These are phyloP conservation scores for human (Homo sapiens) DNA, from an alignment of 2,113 vertebrate genomes.

Conservation along the genomic window DNA sequence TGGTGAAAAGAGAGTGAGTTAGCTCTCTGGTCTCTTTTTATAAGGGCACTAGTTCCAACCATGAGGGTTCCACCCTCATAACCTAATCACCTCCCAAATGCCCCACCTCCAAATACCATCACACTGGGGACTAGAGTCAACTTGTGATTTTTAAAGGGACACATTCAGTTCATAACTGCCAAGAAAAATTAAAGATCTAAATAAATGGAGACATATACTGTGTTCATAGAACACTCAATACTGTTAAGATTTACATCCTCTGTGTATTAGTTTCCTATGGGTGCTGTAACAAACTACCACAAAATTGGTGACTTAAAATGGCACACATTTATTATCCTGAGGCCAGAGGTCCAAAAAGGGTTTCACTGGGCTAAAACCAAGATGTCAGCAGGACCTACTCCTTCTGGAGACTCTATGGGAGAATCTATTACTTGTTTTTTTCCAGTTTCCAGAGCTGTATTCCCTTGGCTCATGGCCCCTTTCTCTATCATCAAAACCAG, in stretches of 20 bases:
- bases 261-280: not conserved
- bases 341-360: not conserved
- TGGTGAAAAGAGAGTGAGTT: not conserved
- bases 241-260: not conserved
- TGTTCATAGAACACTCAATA: not conserved
- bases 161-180: not conserved
- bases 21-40: not conserved
- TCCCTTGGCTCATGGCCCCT: not conserved
- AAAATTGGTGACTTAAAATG: not conserved
- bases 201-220: not conserved
- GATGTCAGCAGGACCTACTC: not conserved
- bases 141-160: not conserved
- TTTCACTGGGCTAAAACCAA: not conserved
- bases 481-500: not conserved
- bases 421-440: not conserved
- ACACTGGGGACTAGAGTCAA: not conserved
- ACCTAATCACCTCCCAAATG: not conserved
- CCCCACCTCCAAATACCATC: not conserved
- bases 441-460: not conserved
- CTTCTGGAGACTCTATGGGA: not conserved
- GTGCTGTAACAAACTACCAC: not conserved
- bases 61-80: not conserved
- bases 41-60: not conserved
- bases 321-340: not conserved
- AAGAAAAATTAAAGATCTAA: not conserved